Conservation (phyloP, 37 sponge, comb jelly and placozoan genomes). For the Diacarnus erythraeanus region DNA sequence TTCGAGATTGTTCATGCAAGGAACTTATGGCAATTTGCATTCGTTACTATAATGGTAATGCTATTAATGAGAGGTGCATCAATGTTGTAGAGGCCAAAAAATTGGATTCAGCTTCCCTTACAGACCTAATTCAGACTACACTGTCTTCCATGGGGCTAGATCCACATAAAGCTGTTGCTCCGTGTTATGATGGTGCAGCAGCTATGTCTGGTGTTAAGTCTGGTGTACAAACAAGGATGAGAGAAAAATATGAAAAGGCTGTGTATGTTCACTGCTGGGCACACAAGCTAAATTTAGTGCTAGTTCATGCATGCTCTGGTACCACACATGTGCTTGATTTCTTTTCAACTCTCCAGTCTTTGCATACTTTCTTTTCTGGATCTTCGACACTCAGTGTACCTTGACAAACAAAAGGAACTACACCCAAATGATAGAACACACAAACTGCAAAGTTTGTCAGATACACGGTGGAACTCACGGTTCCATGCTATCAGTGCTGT, state of each 20-base stretch:
- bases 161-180: conserved; percentile 25
- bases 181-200: conserved; percentile 21
- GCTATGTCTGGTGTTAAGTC: too few relatives aligned
- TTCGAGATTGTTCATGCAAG: conserved; percentile 10
- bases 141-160: conserved; percentile 10
- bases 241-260: conserved; percentile 19
- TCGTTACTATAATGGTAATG: conserved; percentile 9
- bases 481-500: conserved; percentile 22
- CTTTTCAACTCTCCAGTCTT: conserved; percentile 33
- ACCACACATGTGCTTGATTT: conserved; percentile 29
- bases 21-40: conserved; percentile 11
- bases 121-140: conserved; percentile 11
- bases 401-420: conserved; percentile 35
- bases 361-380: conserved; percentile 43
- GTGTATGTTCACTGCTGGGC: conserved; percentile 19
- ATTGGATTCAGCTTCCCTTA: conserved; percentile 10
- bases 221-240: conserved; percentile 25
- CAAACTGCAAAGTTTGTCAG: conserved; percentile 36
- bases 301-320: conserved; percentile 18
- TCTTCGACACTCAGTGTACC: conserved; percentile 28
- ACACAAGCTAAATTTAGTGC: conserved; percentile 19
- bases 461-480: conserved; percentile 50
- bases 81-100: conserved; percentile 22
- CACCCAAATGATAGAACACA: conserved; percentile 37
- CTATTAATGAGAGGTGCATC: conserved; percentile 24